These are phyloP conservation scores for Drosophila kambysellisi DNA, from an alignment of 2,888 invertebrate species.

Conservation along the genomic window DNA sequence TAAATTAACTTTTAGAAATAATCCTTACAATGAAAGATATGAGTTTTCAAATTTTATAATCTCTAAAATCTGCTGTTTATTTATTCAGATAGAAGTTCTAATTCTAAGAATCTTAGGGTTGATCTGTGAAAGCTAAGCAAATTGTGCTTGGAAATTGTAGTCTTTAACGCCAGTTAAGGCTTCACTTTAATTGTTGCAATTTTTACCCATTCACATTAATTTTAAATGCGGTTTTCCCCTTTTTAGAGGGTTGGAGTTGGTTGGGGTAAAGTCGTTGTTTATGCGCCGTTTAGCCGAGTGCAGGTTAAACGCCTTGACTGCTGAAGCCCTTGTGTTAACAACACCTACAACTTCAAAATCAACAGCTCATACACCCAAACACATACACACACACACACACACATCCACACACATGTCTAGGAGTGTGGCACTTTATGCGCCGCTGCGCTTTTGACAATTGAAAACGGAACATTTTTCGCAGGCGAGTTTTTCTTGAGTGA, in stretches of 20 bases:
- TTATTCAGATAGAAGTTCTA: background rate
- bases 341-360: constrained; percentile 38
- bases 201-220: constrained; percentile 16
- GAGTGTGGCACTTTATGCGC: constrained; percentile 78
- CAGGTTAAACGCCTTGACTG: constrained; percentile 50
- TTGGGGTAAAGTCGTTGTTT: constrained; percentile 28
- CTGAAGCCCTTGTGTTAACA: constrained; percentile 44
- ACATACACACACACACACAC: constrained; percentile 30
- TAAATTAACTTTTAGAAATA: background rate
- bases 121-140: background rate
- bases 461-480: constrained; percentile 56
- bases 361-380: constrained; percentile 2
- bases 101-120: background rate
- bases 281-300: constrained; percentile 54
- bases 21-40: background rate
- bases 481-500: constrained; percentile 39
- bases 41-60: rapidly evolving
- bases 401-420: constrained; percentile 40
- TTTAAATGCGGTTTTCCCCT: constrained; percentile 5
- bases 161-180: constrained; percentile 5
- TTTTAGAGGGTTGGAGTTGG: background rate
- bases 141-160: background rate
- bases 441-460: constrained; percentile 72
- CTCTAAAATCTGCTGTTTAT: rapidly evolving
- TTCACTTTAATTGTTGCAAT: constrained; percentile 58